Evolutionary conservation across 2,888 invertebrate genomes (phyloP), one percentile per base, ranked within the genome.

Genomic region (Cataglyphis albicans): DNA sequence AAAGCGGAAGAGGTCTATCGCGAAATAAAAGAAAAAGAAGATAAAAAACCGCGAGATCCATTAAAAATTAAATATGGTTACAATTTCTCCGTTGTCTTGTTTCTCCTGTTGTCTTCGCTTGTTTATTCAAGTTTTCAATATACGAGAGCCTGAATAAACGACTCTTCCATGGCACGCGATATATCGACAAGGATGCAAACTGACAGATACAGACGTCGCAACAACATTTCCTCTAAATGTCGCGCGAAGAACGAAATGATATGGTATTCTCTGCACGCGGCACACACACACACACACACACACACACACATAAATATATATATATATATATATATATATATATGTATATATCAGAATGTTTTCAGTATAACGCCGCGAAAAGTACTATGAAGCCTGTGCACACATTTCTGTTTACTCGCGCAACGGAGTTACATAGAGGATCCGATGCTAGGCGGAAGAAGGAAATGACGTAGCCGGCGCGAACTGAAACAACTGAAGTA

Each of bases 401-500:
- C 21, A 78, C 78, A 59, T 32, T 59, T 32, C 59, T 78, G 78
- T 78, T 78, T 78, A 78, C 57, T 44, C 59, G 68, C 59, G 59
- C 44, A 78, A 78, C 67, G 68, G 57, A 78, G 32, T 76, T 65
- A 78, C 29, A 41, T 68, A 15, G 57, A 78, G 67, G 41, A 41
- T n/a, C 41, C 67, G 41, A 59, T 21, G 78, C 67, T 59, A 59
- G 41, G 18, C 78, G 78, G 78, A 78, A 78, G 21, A 68, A 68
- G 78, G 78, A 78, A 78, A 59, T 78, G 68, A 68, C 67, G 21
- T 59, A 29, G 65, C 6, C 76, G 67, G 25, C 67, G 76, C 18
- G 21, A 78, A 41, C 78, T 59, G 57, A 57, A 41, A 29, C 76
- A 35, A 35, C 67, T 67, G 67, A 76, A 76, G 55, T 67, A 78